Evolutionary conservation across 2,888 invertebrate genomes (phyloP), one percentile per base, ranked within the genome.

Genomic region (Himalopsyche anomala): DNA sequence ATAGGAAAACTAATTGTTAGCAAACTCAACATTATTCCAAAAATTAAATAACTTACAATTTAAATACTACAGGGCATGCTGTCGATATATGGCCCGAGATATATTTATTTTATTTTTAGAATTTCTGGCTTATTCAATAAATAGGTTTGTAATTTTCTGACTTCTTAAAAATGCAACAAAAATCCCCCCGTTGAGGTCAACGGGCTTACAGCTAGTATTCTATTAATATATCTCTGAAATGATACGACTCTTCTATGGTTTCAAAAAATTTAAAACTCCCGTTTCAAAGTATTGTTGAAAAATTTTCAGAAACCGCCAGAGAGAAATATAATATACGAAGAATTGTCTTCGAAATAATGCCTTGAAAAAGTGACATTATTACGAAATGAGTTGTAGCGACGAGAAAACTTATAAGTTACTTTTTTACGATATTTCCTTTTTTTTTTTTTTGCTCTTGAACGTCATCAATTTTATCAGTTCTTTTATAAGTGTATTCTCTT

Each of bases 381-480:
- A 74, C 74, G 74, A 38, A 74, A 74, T 74, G 74, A 74, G 74
- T 36, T 74, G 28, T 36, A 15, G 36, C 19, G 12, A 36, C 28
- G 36, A 74, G 74, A 74, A 74, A 74, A 74, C 74, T 74, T 74
- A 74, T 28, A 74, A 74, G 74, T 36, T 74, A 28, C 38, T 74
- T 74, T 74, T 74, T 36, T 74, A 36, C 36, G 36, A 74, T 5
- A 74, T 74, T 74, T 28, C 28, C 19, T 62, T 19, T 74, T 36
- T 74, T 74, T 36, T 74, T 74, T 28, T 74, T 74, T 74, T 74
- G 74, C 38, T 74, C 74, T 38, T 38, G 36, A 19, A 19, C 74
- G 36, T 38, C 74, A 74, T 74, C 74, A 74, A 38, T 74, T 74
- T 74, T 74, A 74, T 74, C 74, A 74, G 74, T 74, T 74, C 74